Evolutionary conservation across 2,888 invertebrate species (phyloP).

Genomic region (Thalpophila matura): DNA sequence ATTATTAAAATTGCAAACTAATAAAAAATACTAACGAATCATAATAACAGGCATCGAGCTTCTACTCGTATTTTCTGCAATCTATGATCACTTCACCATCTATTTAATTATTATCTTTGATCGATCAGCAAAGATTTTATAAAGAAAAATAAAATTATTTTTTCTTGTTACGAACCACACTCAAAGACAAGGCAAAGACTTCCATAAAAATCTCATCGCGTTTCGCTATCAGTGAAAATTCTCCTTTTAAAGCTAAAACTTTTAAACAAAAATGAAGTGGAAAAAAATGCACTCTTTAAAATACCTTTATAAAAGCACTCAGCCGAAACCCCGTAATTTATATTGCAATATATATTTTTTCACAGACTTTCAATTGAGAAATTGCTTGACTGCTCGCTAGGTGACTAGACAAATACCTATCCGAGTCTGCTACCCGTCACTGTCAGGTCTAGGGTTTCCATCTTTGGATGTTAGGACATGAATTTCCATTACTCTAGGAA

Average conservation of each 20-base stretch:
- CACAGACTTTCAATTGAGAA: constrained; percentile 26
- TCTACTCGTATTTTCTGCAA: too few species aligned
- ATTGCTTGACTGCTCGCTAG: constrained; percentile 30
- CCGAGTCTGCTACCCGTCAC: constrained; percentile 44
- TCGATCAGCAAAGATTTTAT: too few species aligned
- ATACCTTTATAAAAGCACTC: constrained; percentile 18
- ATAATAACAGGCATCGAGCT: too few species aligned
- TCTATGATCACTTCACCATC: too few species aligned
- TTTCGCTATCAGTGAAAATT: background rate
- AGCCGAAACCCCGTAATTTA: constrained; percentile 25
- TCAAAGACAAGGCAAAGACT: background rate
- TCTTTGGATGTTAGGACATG: constrained; percentile 15
- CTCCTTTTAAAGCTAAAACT: background rate
- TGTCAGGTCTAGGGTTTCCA: constrained; percentile 25
- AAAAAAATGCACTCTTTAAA: constrained; percentile 1
- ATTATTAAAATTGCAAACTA: too few species aligned
- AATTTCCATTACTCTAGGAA: constrained; percentile 12
- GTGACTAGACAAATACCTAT: constrained; percentile 52
- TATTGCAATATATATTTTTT: constrained; percentile 32
- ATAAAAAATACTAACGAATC: too few species aligned
- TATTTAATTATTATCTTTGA: too few species aligned
- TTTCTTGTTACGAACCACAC: background rate
- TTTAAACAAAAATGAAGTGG: background rate
- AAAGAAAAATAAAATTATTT: too few species aligned
- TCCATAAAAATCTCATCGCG: background rate